These are phyloP conservation scores for Yponomeuta malinellus DNA, from an alignment of 2,888 invertebrate species.

Conservation along the genomic window DNA sequence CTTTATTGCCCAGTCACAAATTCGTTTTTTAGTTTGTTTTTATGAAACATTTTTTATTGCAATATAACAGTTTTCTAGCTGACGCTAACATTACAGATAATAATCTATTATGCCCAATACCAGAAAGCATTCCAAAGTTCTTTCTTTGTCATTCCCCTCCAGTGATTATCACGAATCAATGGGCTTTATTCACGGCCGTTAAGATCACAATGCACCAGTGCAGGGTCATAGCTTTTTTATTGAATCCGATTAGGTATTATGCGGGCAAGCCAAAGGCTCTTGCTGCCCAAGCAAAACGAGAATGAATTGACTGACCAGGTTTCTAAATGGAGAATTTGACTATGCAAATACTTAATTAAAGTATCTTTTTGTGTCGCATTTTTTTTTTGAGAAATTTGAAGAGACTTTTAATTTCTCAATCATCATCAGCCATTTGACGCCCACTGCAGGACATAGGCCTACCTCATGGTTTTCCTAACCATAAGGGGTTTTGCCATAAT, in stretches of 20 bases:
- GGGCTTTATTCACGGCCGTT: slow-evolving; percentile 4
- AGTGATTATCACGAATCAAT: slow-evolving; percentile 12
- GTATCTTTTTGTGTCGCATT: too few species aligned
- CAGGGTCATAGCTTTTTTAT: slow-evolving; percentile 46
- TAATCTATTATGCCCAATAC: background rate
- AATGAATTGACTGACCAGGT: background rate
- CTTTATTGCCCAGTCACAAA: too few species aligned
- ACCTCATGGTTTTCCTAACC: too few species aligned
- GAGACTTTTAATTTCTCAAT: too few species aligned
- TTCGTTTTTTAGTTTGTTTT: background rate
- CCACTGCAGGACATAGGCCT: too few species aligned
- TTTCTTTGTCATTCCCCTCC: slow-evolving; percentile 8
- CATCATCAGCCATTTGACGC: too few species aligned
- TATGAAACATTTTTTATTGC: background rate
- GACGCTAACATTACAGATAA: background rate
- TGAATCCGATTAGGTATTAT: slow-evolving; percentile 52
- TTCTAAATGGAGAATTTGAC: background rate
- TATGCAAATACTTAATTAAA: too few species aligned
- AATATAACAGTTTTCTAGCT: too few species aligned
- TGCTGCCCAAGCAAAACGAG: background rate
- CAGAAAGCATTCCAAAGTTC: background rate
- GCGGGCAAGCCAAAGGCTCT: slow-evolving; percentile 38
- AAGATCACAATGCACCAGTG: slow-evolving; percentile 13
- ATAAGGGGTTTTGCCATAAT: too few species aligned
- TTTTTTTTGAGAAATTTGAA: too few species aligned